Percentiles rank a stretch among this genome's conserved stretches.
These are phyloP conservation scores for Solenopsis fugax DNA, from an alignment of 1,140 invertebrate genomes.

Conservation along the genomic window DNA sequence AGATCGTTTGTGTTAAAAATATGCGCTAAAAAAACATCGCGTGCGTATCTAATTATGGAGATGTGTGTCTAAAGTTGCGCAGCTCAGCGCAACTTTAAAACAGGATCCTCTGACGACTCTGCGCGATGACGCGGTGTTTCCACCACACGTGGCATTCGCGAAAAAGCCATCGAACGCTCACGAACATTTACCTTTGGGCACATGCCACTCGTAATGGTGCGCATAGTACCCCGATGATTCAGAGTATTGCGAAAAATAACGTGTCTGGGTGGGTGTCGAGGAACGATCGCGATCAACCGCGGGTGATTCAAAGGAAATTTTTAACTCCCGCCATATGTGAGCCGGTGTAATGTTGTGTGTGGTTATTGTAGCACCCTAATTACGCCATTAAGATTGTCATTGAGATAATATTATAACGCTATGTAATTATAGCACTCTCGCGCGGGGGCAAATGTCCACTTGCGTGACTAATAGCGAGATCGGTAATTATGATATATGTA, in stretches of 20 bases:
- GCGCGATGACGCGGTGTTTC: background rate
- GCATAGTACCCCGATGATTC: constrained; percentile 25
- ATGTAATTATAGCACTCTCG: constrained; percentile 35
- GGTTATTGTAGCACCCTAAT: constrained; percentile 21
- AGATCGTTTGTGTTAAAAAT: constrained; percentile 1
- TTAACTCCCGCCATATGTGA: background rate
- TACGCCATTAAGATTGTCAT: constrained; percentile 49
- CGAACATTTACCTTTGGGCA: constrained; percentile 14
- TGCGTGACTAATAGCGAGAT: constrained; percentile 29
- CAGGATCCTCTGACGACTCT: background rate
- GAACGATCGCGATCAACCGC: constrained; percentile 1
- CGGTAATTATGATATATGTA: constrained; percentile 25
- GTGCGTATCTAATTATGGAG: constrained; percentile 23
- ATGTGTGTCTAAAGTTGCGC: background rate
- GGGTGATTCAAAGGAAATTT: constrained; percentile 11
- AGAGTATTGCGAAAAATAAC: constrained; percentile 29
- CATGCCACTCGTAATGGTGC: background rate
- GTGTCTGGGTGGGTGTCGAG: constrained; percentile 8
- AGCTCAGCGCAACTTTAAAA: background rate
- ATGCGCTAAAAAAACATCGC: background rate
- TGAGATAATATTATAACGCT: constrained; percentile 45
- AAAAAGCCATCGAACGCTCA: constrained; percentile 1
- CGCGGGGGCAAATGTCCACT: constrained; percentile 5
- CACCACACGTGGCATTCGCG: background rate
- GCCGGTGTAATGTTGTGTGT: background rate